phyloP scores from a whole-genome alignment of 2,113 vertebrate genomes.

The Thamnaconus septentrionalis region DNA sequence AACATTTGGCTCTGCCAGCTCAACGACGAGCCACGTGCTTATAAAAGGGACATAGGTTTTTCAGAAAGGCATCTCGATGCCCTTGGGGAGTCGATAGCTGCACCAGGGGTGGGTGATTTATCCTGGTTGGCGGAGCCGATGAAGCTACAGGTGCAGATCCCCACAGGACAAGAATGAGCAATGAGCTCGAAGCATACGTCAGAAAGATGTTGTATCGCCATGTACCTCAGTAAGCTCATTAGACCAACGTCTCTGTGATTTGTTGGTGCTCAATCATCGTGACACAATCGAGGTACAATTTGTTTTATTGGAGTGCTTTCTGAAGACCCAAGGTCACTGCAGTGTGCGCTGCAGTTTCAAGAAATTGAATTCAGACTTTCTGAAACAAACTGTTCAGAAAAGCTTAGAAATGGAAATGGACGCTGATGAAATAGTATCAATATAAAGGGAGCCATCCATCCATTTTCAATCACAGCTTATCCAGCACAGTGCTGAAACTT shows the following conservation, averaged over 20 bases:
- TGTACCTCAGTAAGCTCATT: conserved; percentile 15
- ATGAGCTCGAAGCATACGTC: conserved; percentile 10
- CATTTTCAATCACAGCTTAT: too few relatives aligned
- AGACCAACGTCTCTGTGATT: conserved; percentile 3
- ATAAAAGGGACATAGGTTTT: conserved; percentile 1
- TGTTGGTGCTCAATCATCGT: conserved; percentile 11
- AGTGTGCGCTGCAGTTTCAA: too few relatives aligned
- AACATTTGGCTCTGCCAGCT: background rate
- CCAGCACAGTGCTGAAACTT: too few relatives aligned
- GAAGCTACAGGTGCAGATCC: conserved; percentile 17
- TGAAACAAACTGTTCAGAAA: too few relatives aligned
- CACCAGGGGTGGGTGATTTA: conserved; percentile 34
- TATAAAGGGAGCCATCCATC: too few relatives aligned
- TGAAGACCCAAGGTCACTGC: too few relatives aligned
- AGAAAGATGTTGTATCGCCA: conserved; percentile 11
- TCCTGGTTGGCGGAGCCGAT: conserved; percentile 25
- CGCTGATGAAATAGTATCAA: too few relatives aligned
- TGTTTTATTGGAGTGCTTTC: too few relatives aligned
- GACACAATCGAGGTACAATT: background rate
- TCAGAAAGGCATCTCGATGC: conserved; percentile 5
- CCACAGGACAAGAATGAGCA: conserved; percentile 16
- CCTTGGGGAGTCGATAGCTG: conserved; percentile 14
- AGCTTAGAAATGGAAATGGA: too few relatives aligned
- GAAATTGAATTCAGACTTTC: too few relatives aligned
- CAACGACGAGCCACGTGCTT: background rate